Evolutionary conservation across 2,113 vertebrate species (phyloP), one percentile per base, ranked within the genome.

Genomic region (Speoplatyrhinus poulsoni): DNA sequence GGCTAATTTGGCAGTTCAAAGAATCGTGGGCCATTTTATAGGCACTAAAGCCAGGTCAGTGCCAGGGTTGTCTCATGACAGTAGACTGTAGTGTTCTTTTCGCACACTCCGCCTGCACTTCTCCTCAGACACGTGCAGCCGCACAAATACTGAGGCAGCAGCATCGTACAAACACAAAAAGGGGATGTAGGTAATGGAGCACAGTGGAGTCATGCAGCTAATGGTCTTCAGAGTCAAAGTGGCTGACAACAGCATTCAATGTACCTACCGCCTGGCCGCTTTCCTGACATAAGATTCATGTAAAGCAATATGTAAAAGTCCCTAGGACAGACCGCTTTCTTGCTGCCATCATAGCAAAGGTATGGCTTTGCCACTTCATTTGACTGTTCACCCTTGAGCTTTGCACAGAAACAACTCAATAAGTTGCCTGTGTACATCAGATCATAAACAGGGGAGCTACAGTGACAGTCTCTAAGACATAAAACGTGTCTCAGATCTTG

Each of bases 81-180:
- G 47, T 66, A 67, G 57, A 66, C 72, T 78, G 76, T 5, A 9
- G 19, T 41, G 1, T 11, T 70, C 73, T 41, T 64, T 80, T 62
- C 71, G 70, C 72, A 62, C 80, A 58, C 76, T 67, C 80, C 64
- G 76, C 75, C 41, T 50, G 73, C 41, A 26, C 26, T 60, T 72
- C 72, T 77, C 64, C 70, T 67, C 80, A 83, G 60, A 59, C 59
- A 33, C 15, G 82, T 50, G 65, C 90, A 91, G 87, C 90, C 90
- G 88, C 65, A 79, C 81, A 87, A 91, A 91, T 76, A 89, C 60
- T 82, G 76, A 57, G 56, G 74, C 75, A 77, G 71, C 79, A 77
- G 77, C 68, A 81, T 75, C 67, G 62, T 69, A 82, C 78, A 70
- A 52, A 78, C 72, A 52, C 76, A 85, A 77, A 75, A 66, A 80